Conservation (phyloP, 1,140 invertebrate species). For the Rhagoletis zephyria region DNA sequence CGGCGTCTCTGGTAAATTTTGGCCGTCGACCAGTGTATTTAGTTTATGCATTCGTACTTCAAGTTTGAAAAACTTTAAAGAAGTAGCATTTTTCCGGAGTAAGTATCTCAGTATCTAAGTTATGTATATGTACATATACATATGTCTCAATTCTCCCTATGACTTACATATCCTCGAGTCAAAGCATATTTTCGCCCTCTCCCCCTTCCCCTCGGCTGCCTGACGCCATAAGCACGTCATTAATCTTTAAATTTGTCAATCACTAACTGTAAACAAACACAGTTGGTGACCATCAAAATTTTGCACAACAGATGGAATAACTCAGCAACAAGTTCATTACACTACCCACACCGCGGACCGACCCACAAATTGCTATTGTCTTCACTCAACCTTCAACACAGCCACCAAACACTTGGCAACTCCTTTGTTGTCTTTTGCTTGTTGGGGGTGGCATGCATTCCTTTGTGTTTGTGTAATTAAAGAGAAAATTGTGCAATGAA, state of each 20-base stretch:
- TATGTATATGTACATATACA: too few relatives aligned
- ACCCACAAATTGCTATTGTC: not conserved
- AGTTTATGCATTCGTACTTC: too few relatives aligned
- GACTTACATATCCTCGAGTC: too few relatives aligned
- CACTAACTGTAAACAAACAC: conserved; percentile 13
- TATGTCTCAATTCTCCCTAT: too few relatives aligned
- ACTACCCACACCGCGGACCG: not conserved
- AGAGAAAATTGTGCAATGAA: conserved; percentile 51
- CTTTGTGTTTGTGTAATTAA: conserved; percentile 45
- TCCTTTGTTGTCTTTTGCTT: conserved; percentile 12
- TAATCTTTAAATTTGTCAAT: conserved; percentile 27
- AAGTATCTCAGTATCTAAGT: too few relatives aligned
- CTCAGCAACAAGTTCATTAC: conserved; percentile 38
- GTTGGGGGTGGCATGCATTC: not conserved
- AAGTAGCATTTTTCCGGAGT: too few relatives aligned
- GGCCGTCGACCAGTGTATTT: too few relatives aligned
- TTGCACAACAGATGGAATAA: not conserved
- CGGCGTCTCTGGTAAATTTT: too few relatives aligned
- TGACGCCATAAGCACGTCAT: not conserved
- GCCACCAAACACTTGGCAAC: not conserved
- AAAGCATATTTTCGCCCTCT: too few relatives aligned
- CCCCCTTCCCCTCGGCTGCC: too few relatives aligned
- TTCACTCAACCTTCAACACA: not conserved
- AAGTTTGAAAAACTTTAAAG: too few relatives aligned
- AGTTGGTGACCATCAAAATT: not conserved